Evolutionary conservation across 1,140 invertebrate genomes (phyloP), one percentile per base, ranked within the genome.

Genomic region (Solenopsis invicta): DNA sequence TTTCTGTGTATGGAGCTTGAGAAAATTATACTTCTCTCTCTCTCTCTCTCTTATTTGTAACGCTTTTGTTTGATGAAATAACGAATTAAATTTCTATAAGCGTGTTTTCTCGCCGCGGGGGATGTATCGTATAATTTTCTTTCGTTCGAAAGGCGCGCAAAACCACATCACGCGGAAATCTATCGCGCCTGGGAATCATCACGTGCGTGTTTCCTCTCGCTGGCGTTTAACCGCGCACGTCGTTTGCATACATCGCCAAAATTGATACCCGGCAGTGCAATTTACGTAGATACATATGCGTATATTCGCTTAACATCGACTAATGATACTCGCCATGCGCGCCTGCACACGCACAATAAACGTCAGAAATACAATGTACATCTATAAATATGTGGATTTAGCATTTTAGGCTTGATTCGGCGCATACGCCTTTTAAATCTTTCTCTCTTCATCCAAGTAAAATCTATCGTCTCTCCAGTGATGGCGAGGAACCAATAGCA

Each of bases 211-310:
- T 80, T 37, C 64, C 85, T 50, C 64, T 67, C 64, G 41, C 75
- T 54, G 54, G 52, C 64, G 78, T 80, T 86, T 86, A 54, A 80
- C 52, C 76, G 50, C 76, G 78, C 67, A 37, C 66, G 78, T 72
- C 78, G 78, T 82, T 87, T 77, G 85, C 85, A 87, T 82, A 69
- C 85, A 82, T 74, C 67, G 78, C 45, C 67, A 77, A 87, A 87
- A 87, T 74, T 87, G 78, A 87, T 87, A 87, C 67, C 54, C 78
- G 66, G 37, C 76, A 45, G 78, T 77, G 52, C 85, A 64, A 87
- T 87, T 82, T 77, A 84, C 78, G 67, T 37, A 12, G 52, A 82
- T 61, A 48, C 52, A 50, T 82, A 61, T 74, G 67, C 85, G 62
- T 56, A 81, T 86, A 84, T 82, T 64, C 85, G 85, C 64, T 86